A percentile compares a stretch with the other conserved stretches of the same genome.
These are phyloP conservation scores for Chrosomus eos DNA, from an alignment of 2,797 vertebrate species.

Conservation along the genomic window DNA sequence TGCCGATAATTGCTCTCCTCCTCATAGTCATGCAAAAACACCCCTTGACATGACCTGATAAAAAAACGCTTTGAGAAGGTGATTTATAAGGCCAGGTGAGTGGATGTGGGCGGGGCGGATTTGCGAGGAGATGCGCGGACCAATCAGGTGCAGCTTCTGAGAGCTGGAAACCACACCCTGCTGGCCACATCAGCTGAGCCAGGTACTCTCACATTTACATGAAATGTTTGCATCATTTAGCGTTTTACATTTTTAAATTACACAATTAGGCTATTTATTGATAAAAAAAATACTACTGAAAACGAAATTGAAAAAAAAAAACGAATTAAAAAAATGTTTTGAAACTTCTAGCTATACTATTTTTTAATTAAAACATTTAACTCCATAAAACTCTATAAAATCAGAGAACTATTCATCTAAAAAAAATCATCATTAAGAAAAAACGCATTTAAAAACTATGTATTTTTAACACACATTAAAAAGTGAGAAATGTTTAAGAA, in stretches of 20 bases:
- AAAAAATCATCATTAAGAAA: not conserved
- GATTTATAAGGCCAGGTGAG: conserved; percentile 60
- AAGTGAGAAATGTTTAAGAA: not conserved
- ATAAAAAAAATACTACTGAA: not conserved
- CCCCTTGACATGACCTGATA: not conserved
- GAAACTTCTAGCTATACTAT: too few species aligned
- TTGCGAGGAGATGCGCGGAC: conserved; percentile 9
- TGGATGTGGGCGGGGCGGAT: conserved; percentile 4
- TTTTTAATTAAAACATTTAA: too few species aligned
- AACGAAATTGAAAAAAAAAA: not conserved
- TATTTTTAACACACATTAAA: not conserved
- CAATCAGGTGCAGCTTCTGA: conserved; percentile 49
- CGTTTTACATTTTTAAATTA: not conserved
- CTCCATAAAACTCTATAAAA: not conserved
- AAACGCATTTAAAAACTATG: not conserved
- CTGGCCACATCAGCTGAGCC: not conserved
- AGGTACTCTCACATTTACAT: not conserved
- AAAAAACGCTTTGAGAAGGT: rapidly evolving
- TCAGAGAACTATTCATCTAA: not conserved
- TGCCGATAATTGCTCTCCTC: not conserved
- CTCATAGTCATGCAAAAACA: not conserved
- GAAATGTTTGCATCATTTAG: not conserved
- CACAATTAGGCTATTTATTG: not conserved
- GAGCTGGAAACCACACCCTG: conserved; percentile 43
- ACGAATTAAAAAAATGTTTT: too few species aligned